Base-by-base conservation (phyloP, 2,888 invertebrate species). In the Limnephilus lunatus region DNA sequence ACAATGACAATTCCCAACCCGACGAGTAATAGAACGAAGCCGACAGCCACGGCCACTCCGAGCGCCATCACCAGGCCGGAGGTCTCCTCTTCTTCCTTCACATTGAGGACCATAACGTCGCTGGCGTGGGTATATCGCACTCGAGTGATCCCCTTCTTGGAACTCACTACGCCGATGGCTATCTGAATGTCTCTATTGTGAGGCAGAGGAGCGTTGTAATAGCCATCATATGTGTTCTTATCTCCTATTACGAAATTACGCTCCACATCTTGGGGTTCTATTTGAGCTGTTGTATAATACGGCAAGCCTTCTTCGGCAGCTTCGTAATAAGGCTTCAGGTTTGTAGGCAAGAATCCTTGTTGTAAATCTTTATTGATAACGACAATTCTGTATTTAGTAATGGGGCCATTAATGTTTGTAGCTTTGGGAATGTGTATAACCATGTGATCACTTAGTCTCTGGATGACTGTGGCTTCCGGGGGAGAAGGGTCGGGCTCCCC, bases 221-320 rank as follows among this genome's bases (percentile, higher is more conserved):
- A 98, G 0, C 97, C 97, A 93, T 98, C 98, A 94, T 98, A 98
- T 5, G 95, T 96, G 93, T 96, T 96, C 15, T 97, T 97, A 95
- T 99, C 98, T 9, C 99, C 99, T 85, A 99, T 97, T 0, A 96
- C 96, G 95, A 99, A 99, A 90, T 96, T 96, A 94, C 96, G 96
- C 85, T 97, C 95, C 15, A 97, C 96, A 93, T 97, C 96, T 94
- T 97, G 96, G 35, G 97, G 97, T 91, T 97, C 96, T 92, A 99
- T 95, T 95, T 98, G 98, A 0, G 98, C 99, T 11, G 98, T 97
- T 53, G 99, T 97, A 94, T 99, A 99, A 95, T 98, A 98, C 3
- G 97, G 97, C 7, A 97, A 95, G 0, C 97, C 97, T 93, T 97
- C 97, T 83, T 97, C 96, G 90, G 95, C 95, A 0, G 99, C 97